Evolutionary conservation across 2,888 invertebrate species (phyloP).

Genomic region (Drosophila falleni): DNA sequence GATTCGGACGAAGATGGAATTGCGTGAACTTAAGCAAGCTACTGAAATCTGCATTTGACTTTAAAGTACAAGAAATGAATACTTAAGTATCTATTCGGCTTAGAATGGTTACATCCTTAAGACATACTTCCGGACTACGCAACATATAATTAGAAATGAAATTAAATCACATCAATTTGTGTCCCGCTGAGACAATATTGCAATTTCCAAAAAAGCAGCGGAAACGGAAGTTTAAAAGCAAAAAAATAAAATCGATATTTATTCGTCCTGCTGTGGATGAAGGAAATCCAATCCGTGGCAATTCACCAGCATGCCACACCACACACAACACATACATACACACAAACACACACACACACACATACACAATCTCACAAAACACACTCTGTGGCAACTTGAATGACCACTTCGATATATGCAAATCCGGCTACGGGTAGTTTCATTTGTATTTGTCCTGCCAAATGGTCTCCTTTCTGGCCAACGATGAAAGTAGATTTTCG

Average conservation of each 20-base stretch:
- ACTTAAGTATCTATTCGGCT: background rate
- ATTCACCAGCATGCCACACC: conserved; percentile 24
- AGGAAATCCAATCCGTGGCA: conserved; percentile 28
- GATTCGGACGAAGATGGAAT: conserved; percentile 19
- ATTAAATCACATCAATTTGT: conserved; percentile 41
- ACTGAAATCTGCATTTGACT: conserved; percentile 24
- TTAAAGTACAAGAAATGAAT: background rate
- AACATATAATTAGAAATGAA: conserved; percentile 47
- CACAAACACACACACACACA: conserved; percentile 11
- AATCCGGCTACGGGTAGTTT: conserved; percentile 45
- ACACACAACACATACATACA: too few relatives aligned
- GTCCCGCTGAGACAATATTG: conserved; percentile 57
- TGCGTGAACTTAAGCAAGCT: conserved; percentile 11
- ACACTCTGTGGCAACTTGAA: conserved; percentile 26
- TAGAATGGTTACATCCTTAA: background rate
- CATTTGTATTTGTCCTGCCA: conserved; percentile 65
- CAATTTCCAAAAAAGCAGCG: conserved; percentile 70
- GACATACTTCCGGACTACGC: conserved; percentile 31
- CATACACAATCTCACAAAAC: conserved; percentile 7
- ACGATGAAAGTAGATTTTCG: conserved; percentile 63
- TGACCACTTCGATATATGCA: conserved; percentile 60
- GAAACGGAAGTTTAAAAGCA: conserved; percentile 69
- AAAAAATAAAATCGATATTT: conserved; percentile 61
- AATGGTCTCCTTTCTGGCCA: conserved; percentile 37
- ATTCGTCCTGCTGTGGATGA: conserved; percentile 34